These are phyloP conservation scores for Chanos chanos DNA, from an alignment of 2,797 vertebrate genomes.

Conservation along the genomic window DNA sequence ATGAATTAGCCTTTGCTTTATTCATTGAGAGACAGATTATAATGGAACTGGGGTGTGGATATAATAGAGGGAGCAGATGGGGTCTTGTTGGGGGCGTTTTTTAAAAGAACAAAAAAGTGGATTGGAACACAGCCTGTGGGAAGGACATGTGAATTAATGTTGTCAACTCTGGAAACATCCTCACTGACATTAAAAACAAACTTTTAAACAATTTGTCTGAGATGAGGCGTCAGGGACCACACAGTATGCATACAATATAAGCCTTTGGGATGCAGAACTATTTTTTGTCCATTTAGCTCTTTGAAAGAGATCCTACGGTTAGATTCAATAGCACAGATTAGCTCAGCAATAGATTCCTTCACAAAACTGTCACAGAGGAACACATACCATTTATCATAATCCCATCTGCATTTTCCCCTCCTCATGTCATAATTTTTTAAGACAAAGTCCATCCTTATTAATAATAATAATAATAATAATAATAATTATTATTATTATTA, in stretches of 20 bases:
- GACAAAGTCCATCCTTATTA: too few relatives aligned
- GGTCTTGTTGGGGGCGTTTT: constrained; percentile 28
- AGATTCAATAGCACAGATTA: neutral
- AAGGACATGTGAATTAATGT: constrained; percentile 18
- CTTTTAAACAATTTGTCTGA: constrained; percentile 9
- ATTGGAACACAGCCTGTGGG: neutral
- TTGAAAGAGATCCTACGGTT: neutral
- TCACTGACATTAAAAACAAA: constrained; percentile 15
- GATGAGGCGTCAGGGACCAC: constrained; percentile 10
- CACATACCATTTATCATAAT: neutral
- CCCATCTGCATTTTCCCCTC: too few relatives aligned
- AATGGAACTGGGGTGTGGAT: neutral
- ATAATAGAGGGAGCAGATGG: neutral
- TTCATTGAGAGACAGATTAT: constrained; percentile 2
- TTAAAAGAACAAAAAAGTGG: constrained; percentile 27
- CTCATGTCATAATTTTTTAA: too few relatives aligned
- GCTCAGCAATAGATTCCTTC: neutral
- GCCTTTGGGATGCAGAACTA: neutral
- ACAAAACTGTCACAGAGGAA: too few relatives aligned
- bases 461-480: too few relatives aligned
- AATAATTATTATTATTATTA: too few relatives aligned
- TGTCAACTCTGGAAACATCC: constrained; percentile 32
- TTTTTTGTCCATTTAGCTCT: constrained; percentile 5
- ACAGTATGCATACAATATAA: constrained; percentile 4
- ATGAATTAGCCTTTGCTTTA: constrained; percentile 16